Evolutionary conservation across 2,797 vertebrate genomes (phyloP).

Genomic region (Peromyscus attwateri): DNA sequence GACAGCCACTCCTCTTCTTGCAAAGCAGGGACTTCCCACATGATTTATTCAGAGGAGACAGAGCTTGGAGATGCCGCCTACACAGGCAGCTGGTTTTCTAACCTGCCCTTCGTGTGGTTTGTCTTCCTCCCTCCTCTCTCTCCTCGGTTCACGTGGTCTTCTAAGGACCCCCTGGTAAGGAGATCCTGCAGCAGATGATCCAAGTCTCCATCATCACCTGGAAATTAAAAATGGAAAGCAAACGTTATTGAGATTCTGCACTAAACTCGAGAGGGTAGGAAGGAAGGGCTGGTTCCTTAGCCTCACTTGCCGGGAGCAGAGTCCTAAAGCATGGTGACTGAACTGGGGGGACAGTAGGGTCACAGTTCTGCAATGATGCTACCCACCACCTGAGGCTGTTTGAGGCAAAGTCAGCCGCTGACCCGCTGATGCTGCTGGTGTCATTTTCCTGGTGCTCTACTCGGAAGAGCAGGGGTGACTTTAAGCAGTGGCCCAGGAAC

Average conservation of each 20-base stretch:
- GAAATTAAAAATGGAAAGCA: conserved; percentile 23
- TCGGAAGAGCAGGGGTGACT: not conserved
- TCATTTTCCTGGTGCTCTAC: not conserved
- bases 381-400: not conserved
- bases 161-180: not conserved
- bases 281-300: not conserved
- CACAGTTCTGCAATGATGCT: accelerated
- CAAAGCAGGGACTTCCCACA: not conserved
- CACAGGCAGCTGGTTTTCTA: not conserved
- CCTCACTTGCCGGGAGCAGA: not conserved
- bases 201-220: conserved; percentile 2
- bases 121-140: not conserved
- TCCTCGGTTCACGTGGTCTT: conserved; percentile 5
- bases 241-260: not conserved
- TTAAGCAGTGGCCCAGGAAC: not conserved
- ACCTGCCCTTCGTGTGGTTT: not conserved
- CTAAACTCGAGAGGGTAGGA: not conserved
- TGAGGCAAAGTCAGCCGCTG: not conserved
- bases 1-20: conserved; percentile 34
- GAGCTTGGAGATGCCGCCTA: not conserved
- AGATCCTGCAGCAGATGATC: not conserved
- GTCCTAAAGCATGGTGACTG: not conserved
- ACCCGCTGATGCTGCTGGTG: not conserved
- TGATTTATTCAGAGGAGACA: not conserved
- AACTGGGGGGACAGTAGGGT: accelerated